Conservation (phyloP, 2,888 invertebrate species). For the Chironomus riparius region DNA sequence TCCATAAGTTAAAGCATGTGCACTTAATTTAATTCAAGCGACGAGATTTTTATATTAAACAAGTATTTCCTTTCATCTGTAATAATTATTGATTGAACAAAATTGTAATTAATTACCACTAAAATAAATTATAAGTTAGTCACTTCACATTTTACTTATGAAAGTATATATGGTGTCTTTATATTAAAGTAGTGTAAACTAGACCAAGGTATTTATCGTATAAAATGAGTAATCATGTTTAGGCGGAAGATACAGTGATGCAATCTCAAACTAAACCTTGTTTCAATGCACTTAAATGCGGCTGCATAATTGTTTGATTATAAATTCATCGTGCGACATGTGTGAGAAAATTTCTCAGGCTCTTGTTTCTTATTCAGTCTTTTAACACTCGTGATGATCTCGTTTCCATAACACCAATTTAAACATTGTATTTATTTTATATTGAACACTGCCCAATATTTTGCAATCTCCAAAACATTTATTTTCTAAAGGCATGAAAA, state of each 20-base stretch:
- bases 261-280: background rate
- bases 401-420: constrained; percentile 9
- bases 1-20: too few relatives aligned
- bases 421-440: background rate
- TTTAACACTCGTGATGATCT: background rate
- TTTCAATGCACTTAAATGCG: background rate
- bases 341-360: constrained; percentile 22
- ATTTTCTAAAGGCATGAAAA: too few relatives aligned
- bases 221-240: background rate
- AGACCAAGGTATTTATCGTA: background rate
- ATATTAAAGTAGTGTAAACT: background rate
- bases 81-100: too few relatives aligned
- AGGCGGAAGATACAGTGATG: constrained; percentile 6
- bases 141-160: too few relatives aligned
- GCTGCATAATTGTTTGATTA: constrained; percentile 1
- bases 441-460: too few relatives aligned
- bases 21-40: too few relatives aligned
- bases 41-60: too few relatives aligned
- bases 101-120: too few relatives aligned
- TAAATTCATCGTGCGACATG: background rate
- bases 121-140: too few relatives aligned
- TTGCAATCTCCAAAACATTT: too few relatives aligned
- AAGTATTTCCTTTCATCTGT: too few relatives aligned
- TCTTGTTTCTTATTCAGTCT: constrained; percentile 5
- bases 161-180: too few relatives aligned